Evolutionary conservation across 2,888 invertebrate genomes (phyloP).

Genomic region (Andrena flavipes): DNA sequence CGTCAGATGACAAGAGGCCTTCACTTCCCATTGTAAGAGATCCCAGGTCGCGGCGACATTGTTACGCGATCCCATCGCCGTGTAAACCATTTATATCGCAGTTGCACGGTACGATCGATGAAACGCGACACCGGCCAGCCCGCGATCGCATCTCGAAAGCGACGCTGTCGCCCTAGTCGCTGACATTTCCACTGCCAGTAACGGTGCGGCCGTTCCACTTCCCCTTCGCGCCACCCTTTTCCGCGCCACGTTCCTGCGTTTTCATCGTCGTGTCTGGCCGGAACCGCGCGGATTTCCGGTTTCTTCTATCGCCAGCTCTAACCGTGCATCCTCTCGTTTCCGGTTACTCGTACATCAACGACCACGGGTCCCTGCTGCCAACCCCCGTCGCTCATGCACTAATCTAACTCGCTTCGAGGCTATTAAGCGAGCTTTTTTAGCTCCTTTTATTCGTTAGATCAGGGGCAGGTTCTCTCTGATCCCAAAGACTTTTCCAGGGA

Average conservation of each 20-base stretch:
- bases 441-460: no score
- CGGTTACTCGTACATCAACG: slow-evolving; percentile 52
- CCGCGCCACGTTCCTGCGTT: slow-evolving; percentile 9
- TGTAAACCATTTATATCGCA: slow-evolving; percentile 24
- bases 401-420: slow-evolving; percentile 42
- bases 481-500: no score
- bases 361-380: slow-evolving; percentile 12
- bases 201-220: slow-evolving; percentile 12
- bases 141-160: slow-evolving; percentile 21
- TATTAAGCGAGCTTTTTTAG: not conserved
- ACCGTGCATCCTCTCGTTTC: slow-evolving; percentile 51
- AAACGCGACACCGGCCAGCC: slow-evolving; percentile 3
- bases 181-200: slow-evolving; percentile 1
- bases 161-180: slow-evolving; percentile 6
- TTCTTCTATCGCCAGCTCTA: slow-evolving; percentile 53
- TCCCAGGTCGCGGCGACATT: not conserved
- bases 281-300: slow-evolving; percentile 38
- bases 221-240: not conserved
- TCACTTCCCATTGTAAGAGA: not conserved
- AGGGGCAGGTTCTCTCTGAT: no score
- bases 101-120: slow-evolving; percentile 26
- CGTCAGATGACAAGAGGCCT: not conserved
- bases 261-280: slow-evolving; percentile 27
- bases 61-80: slow-evolving; percentile 5
- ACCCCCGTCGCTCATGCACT: slow-evolving; percentile 24